phyloP scores from a whole-genome alignment of 2,888 invertebrate genomes.

The Zootermopsis nevadensis region DNA sequence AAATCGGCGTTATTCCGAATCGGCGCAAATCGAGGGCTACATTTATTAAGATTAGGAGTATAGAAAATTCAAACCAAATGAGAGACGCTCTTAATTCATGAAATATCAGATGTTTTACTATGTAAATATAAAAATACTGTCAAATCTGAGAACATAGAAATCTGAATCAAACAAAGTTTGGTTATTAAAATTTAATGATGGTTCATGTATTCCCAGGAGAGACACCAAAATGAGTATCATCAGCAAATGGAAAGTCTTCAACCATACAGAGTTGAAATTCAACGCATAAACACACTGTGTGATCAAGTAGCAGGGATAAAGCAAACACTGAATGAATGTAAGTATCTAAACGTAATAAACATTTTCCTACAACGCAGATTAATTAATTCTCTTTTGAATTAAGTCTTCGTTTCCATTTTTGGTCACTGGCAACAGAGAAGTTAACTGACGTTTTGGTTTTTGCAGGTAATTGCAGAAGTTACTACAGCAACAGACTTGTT shows the following conservation, averaged over 20 bases:
- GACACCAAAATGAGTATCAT: constrained; percentile 14
- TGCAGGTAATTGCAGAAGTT: constrained; percentile 14
- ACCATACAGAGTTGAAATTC: not conserved
- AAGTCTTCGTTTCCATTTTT: not conserved
- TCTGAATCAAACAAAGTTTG: no score
- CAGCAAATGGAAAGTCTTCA: constrained; percentile 4
- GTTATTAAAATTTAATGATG: no score
- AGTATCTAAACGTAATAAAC: not conserved
- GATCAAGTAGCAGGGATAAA: constrained; percentile 36
- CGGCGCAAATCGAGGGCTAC: no score
- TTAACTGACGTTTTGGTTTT: not conserved
- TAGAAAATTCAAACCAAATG: no score
- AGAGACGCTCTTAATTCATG: no score
- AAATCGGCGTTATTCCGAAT: no score
- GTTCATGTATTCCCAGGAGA: not conserved
- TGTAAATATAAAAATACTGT: no score
- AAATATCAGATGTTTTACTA: no score
- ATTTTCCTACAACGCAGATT: not conserved
- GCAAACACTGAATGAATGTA: constrained; percentile 15
- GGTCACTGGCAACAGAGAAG: not conserved
- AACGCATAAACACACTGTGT: constrained; percentile 28
- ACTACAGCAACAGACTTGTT: constrained; percentile 7
- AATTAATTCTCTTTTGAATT: not conserved
- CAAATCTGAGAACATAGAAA: no score
- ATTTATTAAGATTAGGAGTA: no score